Evolutionary conservation across 2,888 invertebrate genomes (phyloP), one percentile per base, ranked within the genome.

Genomic region (Mesodorylaimus sp.): DNA sequence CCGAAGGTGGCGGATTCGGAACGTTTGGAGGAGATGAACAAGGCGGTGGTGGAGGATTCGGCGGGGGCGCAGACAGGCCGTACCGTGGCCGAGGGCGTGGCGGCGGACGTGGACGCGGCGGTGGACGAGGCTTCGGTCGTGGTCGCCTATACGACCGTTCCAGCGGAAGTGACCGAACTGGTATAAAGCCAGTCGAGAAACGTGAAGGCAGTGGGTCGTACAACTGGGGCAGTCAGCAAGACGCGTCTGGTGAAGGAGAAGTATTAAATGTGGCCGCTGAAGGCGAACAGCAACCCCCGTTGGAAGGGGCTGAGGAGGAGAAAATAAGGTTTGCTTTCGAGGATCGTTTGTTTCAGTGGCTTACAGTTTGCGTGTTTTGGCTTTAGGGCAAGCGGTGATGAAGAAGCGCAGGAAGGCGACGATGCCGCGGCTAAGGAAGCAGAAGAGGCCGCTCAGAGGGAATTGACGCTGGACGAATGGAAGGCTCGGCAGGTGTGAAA

Each of bases 141-240:
- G 46, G 57, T 5, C 55, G 67, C 23, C 66, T 66, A 47, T 68
- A 63, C 59, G 68, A 68, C 53, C 54, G 68, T 49, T 66, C 65
- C 54, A 67, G 67, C 57, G 68, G 66, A 28, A 65, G 63, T 55
- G 66, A 67, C 51, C 61, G 58, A 60, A 66, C 66, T 55, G 68
- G 68, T 52, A 60, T 66, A 43, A 68, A 67, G 58, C 56, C 67
- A 44, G 60, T 60, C 42, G 67, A 68, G 29, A 68, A 68, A 56
- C 60, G 62, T 50, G 68, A 68, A 47, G 68, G 68, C 37, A 56
- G 59, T 58, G 68, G 68, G 42, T 58, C 66, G 21, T 65, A 65
- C 56, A 68, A 68, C 60, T 68, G 68, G 68, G 68, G 68, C 46
- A 65, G 61, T 3, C 32, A 29, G 32, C 32, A 16, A 5, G 46